A percentile compares a stretch with the other conserved stretches of the same genome.
Evolutionary conservation across 2,888 invertebrate species (phyloP).

Genomic region (Meteorus colon): DNA sequence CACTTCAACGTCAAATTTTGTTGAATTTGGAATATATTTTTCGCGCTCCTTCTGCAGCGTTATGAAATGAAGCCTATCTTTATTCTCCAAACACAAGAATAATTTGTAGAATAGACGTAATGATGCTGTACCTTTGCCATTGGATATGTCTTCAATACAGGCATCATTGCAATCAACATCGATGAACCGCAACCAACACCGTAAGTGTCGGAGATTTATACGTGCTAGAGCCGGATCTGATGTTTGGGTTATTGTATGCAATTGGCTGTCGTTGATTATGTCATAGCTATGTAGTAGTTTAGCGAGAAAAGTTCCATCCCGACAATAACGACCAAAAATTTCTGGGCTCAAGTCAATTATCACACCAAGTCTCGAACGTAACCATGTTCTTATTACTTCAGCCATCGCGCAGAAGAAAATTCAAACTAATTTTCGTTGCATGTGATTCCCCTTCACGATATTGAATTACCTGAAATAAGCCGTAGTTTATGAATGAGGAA

Average conservation of each 20-base stretch:
- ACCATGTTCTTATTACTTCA: slow-evolving; percentile 78
- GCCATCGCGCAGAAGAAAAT: slow-evolving; percentile 72
- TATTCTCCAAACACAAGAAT: slow-evolving; percentile 77
- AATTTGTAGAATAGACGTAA: slow-evolving; percentile 78
- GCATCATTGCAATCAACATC: slow-evolving; percentile 73
- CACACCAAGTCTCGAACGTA: slow-evolving; percentile 76
- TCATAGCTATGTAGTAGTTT: slow-evolving; percentile 77
- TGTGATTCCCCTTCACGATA: neutral
- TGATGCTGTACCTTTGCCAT: slow-evolving; percentile 73
- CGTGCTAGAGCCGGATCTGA: slow-evolving; percentile 72
- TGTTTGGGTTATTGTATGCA: slow-evolving; percentile 73
- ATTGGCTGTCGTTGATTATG: slow-evolving; percentile 77
- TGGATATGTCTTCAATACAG: slow-evolving; percentile 74
- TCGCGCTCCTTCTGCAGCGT: slow-evolving; percentile 72
- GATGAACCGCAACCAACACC: slow-evolving; percentile 75
- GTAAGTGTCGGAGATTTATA: slow-evolving; percentile 76
- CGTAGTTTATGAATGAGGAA: neutral
- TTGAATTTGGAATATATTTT: slow-evolving; percentile 56
- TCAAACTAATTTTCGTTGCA: neutral
- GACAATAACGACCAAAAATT: slow-evolving; percentile 76
- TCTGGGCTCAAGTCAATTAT: slow-evolving; percentile 76
- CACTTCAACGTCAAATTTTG: slow-evolving; percentile 59
- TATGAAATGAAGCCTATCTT: slow-evolving; percentile 76
- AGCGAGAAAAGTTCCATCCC: slow-evolving; percentile 77
- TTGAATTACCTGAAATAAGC: slow-evolving; percentile 39